Evolutionary conservation across 2,113 vertebrate species (phyloP), one percentile per base, ranked within the genome.

Genomic region (Notechis scutatus): DNA sequence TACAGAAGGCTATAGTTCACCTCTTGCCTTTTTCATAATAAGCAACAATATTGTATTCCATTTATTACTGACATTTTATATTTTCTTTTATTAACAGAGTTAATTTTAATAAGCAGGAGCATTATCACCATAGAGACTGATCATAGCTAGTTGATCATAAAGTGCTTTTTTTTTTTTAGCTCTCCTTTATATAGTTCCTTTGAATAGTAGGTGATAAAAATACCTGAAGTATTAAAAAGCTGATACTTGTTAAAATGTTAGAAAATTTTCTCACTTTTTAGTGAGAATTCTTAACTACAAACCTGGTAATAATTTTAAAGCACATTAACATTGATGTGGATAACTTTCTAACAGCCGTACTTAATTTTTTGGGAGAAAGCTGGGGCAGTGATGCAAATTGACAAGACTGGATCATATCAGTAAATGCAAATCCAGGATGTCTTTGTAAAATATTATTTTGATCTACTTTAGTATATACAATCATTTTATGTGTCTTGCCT

Each of bases 61-160:
- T 95, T 94, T 91, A 92, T 86, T 95, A 92, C 95, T 92, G 91
- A 56, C 90, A 94, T 42, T 55, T 92, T 69, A 91, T 54, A 34
- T 95, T 96, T 94, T 96, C 92, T 52, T 94, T 54, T 89, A 50
- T 96, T 93, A 95, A 64, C 47, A 87, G 11, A 90, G 55, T 88
- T 94, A 0, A 47, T 94, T 94, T 93, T 61, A 94, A 95, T 23
- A 94, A 55, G 94, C n/a, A 69, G 57, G 69, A 91, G 12, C 85
- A 85, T 92, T 89, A 90, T 88, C 0, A 0, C 50, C 45, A 88
- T 87, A 87, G 54, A 55, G 89, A 61, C 90, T 91, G 69, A 91
- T 54, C 23, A 88, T 90, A 92, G 86, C 74, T 93, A 47, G 56
- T 50, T 50, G 47, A 50, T 50, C 47, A 18, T 86, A 61, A 89